Conservation (phyloP, 2,797 vertebrate genomes). For the Typhlichthys eigenmanni region DNA sequence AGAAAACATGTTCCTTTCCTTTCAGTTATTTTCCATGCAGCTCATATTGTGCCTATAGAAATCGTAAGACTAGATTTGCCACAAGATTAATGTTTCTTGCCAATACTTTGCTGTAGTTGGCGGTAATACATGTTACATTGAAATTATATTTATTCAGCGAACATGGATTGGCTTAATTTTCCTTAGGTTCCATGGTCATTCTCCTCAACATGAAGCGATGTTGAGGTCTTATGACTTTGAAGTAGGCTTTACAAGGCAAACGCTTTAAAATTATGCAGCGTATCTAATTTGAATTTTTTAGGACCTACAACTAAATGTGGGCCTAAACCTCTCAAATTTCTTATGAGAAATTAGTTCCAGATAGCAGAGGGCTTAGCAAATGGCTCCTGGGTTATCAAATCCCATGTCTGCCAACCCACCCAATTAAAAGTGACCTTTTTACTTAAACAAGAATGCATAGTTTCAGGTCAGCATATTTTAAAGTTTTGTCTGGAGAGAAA, state of each 20-base stretch:
- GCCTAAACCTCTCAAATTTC: slow-evolving; percentile 18
- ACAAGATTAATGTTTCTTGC: not conserved
- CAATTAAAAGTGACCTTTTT: not conserved
- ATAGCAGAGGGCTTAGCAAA: not conserved
- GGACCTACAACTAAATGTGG: slow-evolving; percentile 5
- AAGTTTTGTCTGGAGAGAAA: slow-evolving; percentile 1
- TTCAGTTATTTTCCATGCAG: not conserved
- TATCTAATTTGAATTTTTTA: slow-evolving; percentile 31
- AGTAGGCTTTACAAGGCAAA: slow-evolving; percentile 6
- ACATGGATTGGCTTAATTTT: slow-evolving; percentile 13
- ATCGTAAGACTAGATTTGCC: not conserved
- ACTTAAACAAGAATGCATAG: no score
- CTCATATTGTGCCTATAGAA: not conserved
- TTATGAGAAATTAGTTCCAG: slow-evolving; percentile 16
- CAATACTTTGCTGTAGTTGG: not conserved
- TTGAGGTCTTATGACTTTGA: slow-evolving; percentile 20
- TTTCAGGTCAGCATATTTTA: not conserved
- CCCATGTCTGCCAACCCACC: not conserved
- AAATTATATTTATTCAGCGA: slow-evolving; percentile 7
- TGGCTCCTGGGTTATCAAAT: not conserved
- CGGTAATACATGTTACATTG: not conserved
- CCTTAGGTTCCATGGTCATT: slow-evolving; percentile 16
- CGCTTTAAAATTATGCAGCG: slow-evolving; percentile 23
- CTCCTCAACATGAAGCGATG: slow-evolving; percentile 14
- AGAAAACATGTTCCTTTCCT: slow-evolving; percentile 4